Evolutionary conservation across 1,140 invertebrate genomes (phyloP).

Genomic region (Lasioglossum baleicum): DNA sequence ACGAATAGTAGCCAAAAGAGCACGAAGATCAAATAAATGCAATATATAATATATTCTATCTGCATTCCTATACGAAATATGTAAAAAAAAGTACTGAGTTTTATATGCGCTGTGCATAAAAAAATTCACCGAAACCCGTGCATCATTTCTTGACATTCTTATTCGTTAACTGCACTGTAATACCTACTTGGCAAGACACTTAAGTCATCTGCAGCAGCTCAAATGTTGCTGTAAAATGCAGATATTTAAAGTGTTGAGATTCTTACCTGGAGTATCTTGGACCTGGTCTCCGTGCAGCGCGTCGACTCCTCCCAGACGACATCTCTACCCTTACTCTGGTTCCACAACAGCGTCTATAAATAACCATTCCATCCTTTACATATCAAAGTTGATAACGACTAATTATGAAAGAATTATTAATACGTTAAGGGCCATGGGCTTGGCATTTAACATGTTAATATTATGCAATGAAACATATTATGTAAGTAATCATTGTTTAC

Average conservation of each 20-base stretch:
- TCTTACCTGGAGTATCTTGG: conserved; percentile 81
- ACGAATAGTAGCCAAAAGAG: conserved; percentile 52
- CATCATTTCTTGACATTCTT: conserved; percentile 44
- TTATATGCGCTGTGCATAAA: conserved; percentile 35
- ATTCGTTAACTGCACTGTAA: conserved; percentile 60
- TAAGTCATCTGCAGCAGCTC: conserved; percentile 59
- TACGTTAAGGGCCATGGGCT: no score
- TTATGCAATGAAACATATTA: neutral
- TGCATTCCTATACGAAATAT: conserved; percentile 50
- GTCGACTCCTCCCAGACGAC: conserved; percentile 90
- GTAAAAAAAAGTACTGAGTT: conserved; percentile 35
- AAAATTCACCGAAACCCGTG: conserved; percentile 46
- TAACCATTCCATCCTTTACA: conserved; percentile 33
- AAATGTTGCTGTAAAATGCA: conserved; percentile 65
- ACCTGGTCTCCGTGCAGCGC: conserved; percentile 82
- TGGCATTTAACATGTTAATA: neutral
- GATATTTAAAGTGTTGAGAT: conserved; percentile 7
- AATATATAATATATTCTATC: conserved; percentile 36
- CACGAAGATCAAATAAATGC: conserved; percentile 30
- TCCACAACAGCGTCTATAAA: conserved; percentile 88
- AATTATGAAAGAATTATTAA: neutral
- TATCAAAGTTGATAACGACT: neutral
- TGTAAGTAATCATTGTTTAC: neutral
- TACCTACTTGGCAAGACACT: conserved; percentile 69
- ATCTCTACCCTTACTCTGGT: conserved; percentile 92